These are phyloP conservation scores for Erpobdella octoculata DNA, from an alignment of 2,888 invertebrate genomes.

Conservation along the genomic window DNA sequence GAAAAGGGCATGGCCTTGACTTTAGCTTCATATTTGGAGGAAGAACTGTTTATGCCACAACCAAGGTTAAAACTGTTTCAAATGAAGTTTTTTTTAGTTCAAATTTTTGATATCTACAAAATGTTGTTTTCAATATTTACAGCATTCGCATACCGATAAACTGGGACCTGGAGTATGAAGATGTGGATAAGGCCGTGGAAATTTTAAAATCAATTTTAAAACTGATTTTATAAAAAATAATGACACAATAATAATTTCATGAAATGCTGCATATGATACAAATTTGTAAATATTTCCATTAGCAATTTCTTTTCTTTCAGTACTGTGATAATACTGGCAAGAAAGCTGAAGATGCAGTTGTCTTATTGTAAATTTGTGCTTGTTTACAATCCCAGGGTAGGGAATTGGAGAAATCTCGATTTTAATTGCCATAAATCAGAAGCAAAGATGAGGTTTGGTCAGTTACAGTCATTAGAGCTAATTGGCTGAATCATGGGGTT, in stretches of 20 bases:
- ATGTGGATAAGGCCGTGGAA: constrained; percentile 54
- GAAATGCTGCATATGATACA: too few species aligned
- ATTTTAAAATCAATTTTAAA: constrained; percentile 22
- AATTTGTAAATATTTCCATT: too few species aligned
- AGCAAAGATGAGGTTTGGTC: too few species aligned
- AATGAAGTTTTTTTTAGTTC: background rate
- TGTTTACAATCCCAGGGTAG: too few species aligned
- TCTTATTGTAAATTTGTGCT: too few species aligned
- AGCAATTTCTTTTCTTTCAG: too few species aligned
- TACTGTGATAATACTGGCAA: too few species aligned
- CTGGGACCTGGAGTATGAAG: constrained; percentile 60
- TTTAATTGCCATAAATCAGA: too few species aligned
- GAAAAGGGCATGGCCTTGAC: constrained; percentile 65
- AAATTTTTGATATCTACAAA: background rate
- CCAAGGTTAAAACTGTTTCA: constrained; percentile 54
- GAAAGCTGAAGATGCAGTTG: too few species aligned
- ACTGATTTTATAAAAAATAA: background rate
- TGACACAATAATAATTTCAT: background rate
- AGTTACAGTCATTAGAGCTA: too few species aligned
- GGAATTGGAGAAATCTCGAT: too few species aligned
- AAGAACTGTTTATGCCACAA: constrained; percentile 62
- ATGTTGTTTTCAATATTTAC: background rate
- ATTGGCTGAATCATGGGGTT: too few species aligned
- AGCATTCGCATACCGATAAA: constrained; percentile 65
- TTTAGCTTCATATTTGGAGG: constrained; percentile 63